Evolutionary conservation across 1,140 invertebrate genomes (phyloP).

Genomic region (Drosophila varians): DNA sequence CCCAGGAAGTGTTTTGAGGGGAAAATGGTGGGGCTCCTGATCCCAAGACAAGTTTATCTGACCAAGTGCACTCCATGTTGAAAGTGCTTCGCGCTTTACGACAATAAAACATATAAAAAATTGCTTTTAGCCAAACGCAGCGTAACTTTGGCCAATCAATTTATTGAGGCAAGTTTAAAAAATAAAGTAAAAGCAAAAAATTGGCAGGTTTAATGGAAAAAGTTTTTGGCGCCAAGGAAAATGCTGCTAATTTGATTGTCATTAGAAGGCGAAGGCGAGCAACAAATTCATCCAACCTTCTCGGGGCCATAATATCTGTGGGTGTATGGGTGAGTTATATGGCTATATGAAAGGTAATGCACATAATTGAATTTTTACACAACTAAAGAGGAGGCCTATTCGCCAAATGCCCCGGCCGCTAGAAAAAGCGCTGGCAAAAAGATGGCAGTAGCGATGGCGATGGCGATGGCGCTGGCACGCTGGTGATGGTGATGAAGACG

Average conservation of each 20-base stretch:
- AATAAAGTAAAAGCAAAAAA: conserved; percentile 21
- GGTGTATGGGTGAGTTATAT: conserved; percentile 21
- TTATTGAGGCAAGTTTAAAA: conserved; percentile 43
- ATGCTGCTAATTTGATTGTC: conserved; percentile 74
- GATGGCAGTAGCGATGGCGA: conserved; percentile 27
- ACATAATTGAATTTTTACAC: conserved; percentile 82
- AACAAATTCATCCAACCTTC: conserved; percentile 43
- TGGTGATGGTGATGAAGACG: conserved; percentile 29
- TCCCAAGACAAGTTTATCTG: conserved; percentile 31
- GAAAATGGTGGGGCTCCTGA: background rate
- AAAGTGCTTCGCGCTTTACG: conserved; percentile 36
- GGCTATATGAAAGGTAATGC: conserved; percentile 63
- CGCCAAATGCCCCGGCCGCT: conserved; percentile 64
- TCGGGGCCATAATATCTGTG: conserved; percentile 19
- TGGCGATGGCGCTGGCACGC: conserved; percentile 22
- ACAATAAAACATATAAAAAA: conserved; percentile 40
- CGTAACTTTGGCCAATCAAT: conserved; percentile 53
- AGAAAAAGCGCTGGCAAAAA: conserved; percentile 52
- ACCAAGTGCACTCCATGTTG: conserved; percentile 38
- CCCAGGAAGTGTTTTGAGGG: background rate
- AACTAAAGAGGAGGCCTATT: conserved; percentile 64
- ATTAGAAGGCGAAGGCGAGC: conserved; percentile 53
- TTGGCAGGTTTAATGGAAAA: conserved; percentile 73
- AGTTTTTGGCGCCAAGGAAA: conserved; percentile 65
- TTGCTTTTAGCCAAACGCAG: conserved; percentile 47